A percentile compares a stretch with the other conserved stretches of the same genome.
These are phyloP conservation scores for Aspiorhynchus laticeps DNA, from an alignment of 2,113 vertebrate genomes.

Conservation along the genomic window DNA sequence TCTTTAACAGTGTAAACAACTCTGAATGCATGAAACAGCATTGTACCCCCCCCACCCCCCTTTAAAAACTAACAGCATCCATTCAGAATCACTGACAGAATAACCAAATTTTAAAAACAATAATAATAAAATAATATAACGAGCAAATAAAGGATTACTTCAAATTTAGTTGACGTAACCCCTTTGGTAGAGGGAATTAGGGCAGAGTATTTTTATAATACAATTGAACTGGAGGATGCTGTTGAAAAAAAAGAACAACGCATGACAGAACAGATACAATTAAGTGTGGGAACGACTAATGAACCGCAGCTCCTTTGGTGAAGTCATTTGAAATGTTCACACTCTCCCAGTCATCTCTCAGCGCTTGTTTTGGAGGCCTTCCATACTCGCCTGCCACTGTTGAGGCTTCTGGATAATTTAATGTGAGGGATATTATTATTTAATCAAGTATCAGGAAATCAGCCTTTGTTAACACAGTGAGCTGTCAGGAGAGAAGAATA, in stretches of 20 bases:
- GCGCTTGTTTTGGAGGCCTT: not conserved
- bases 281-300: not conserved
- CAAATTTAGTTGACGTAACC: not conserved
- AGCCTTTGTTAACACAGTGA: conserved; percentile 1
- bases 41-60: too few species aligned
- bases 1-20: too few species aligned
- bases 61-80: not conserved
- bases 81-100: not conserved
- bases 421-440: conserved; percentile 11
- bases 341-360: not conserved
- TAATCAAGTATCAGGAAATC: not conserved
- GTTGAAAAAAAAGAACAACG: conserved; percentile 6
- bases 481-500: not conserved
- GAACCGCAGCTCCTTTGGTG: not conserved
- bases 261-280: conserved; percentile 25
- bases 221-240: not conserved
- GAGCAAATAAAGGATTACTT: not conserved
- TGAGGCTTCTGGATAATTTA: not conserved
- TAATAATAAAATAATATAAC: not conserved
- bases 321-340: conserved; percentile 11
- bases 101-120: too few species aligned
- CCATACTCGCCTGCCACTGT: not conserved
- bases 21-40: too few species aligned
- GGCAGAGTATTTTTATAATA: not conserved
- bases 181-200: not conserved